Conservation (phyloP, 2,888 invertebrate genomes). For the Hermodice carunculata region DNA sequence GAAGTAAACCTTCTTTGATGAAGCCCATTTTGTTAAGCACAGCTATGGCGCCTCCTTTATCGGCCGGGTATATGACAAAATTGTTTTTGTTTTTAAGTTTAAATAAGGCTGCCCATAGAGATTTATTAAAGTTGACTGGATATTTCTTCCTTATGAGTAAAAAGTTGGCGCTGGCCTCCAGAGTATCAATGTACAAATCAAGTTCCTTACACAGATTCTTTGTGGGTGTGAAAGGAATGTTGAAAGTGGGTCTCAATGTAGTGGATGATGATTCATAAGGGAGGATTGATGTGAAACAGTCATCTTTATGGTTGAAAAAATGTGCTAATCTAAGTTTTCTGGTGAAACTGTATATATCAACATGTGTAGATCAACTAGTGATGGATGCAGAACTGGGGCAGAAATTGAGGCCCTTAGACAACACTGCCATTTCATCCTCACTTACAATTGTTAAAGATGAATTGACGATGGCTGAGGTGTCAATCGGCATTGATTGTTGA, state of each 20-base stretch:
- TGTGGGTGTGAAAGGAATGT: too few relatives aligned
- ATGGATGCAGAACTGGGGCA: too few relatives aligned
- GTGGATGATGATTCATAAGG: too few relatives aligned
- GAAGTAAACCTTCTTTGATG: background rate
- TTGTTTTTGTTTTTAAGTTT: background rate
- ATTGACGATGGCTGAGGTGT: too few relatives aligned
- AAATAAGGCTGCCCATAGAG: background rate
- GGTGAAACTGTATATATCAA: background rate
- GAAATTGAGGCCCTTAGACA: background rate
- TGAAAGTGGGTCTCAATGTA: too few relatives aligned
- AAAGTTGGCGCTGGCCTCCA: background rate
- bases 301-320: too few relatives aligned
- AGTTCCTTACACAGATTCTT: too few relatives aligned
- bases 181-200: background rate
- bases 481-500: too few relatives aligned
- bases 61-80: background rate
- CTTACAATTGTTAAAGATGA: background rate
- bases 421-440: background rate
- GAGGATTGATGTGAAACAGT: too few relatives aligned
- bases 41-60: slow-evolving; percentile 2
- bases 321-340: background rate
- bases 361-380: background rate
- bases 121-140: background rate
- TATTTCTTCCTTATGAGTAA: background rate
- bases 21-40: background rate